These are phyloP conservation scores for Epinotia brunnichana DNA, from an alignment of 2,888 invertebrate genomes.

Conservation along the genomic window DNA sequence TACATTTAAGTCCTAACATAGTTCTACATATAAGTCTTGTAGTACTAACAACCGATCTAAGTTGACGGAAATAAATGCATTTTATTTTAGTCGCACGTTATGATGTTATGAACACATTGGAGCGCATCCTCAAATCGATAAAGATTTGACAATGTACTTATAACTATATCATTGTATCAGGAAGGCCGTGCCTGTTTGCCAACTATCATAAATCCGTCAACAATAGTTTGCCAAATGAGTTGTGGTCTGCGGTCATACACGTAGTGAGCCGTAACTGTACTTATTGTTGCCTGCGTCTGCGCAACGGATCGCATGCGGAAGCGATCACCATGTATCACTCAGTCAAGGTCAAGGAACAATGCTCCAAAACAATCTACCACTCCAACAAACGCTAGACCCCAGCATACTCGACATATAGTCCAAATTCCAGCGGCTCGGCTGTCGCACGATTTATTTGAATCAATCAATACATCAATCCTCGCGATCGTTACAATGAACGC, in stretches of 20 bases:
- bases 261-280: not conserved
- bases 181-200: too few species aligned
- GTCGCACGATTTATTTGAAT: not conserved
- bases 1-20: too few species aligned
- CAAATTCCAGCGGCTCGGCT: not conserved
- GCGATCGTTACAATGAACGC: not conserved
- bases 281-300: not conserved
- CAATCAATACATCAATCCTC: not conserved
- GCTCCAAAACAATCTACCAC: slow-evolving; percentile 12
- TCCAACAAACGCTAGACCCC: not conserved
- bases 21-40: too few species aligned
- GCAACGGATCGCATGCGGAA: slow-evolving; percentile 6
- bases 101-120: too few species aligned
- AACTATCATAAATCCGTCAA: too few species aligned
- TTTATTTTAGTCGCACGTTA: too few species aligned
- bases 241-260: not conserved
- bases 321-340: slow-evolving; percentile 6
- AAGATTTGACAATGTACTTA: too few species aligned
- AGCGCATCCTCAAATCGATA: too few species aligned
- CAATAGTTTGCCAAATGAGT: too few species aligned
- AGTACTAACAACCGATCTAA: too few species aligned
- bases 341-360: slow-evolving; percentile 29
- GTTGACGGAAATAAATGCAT: too few species aligned
- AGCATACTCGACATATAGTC: not conserved
- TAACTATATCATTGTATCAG: too few species aligned